phyloP scores from a whole-genome alignment of 2,888 invertebrate species.

The Cataglyphis albicans region DNA sequence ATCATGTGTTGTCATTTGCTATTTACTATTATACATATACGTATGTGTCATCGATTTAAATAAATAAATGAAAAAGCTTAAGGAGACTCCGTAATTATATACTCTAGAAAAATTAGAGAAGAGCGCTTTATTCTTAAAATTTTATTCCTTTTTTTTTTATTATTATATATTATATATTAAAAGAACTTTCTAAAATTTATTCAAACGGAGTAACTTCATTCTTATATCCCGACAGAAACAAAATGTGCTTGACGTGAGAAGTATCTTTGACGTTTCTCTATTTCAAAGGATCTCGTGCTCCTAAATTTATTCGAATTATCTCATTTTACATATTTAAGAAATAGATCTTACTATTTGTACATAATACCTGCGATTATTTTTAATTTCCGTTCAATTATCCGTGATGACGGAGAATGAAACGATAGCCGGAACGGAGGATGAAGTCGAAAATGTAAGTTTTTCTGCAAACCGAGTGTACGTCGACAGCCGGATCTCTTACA shows the following conservation, averaged over 20 bases:
- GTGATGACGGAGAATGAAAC: conserved; percentile 28
- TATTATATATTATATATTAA: background rate
- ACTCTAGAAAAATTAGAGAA: background rate
- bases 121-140: background rate
- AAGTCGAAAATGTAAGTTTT: conserved; percentile 23
- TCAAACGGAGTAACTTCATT: conserved; percentile 29
- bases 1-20: conserved; percentile 33
- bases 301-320: background rate
- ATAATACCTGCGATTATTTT: background rate
- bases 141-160: background rate
- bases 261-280: conserved; percentile 18
- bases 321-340: background rate
- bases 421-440: background rate
- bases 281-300: background rate
- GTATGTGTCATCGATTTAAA: background rate
- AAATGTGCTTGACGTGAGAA: conserved; percentile 25
- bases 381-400: conserved; percentile 1
- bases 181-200: background rate
- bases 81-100: background rate
- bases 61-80: conserved; percentile 4
- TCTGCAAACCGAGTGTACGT: background rate
- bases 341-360: conserved; percentile 2
- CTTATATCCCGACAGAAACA: conserved; percentile 15
- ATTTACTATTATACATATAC: background rate
- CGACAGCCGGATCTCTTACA: background rate